These are phyloP conservation scores for Holothuria scabra DNA, from an alignment of 53 echinoderm and acorn worm species.

Conservation along the genomic window DNA sequence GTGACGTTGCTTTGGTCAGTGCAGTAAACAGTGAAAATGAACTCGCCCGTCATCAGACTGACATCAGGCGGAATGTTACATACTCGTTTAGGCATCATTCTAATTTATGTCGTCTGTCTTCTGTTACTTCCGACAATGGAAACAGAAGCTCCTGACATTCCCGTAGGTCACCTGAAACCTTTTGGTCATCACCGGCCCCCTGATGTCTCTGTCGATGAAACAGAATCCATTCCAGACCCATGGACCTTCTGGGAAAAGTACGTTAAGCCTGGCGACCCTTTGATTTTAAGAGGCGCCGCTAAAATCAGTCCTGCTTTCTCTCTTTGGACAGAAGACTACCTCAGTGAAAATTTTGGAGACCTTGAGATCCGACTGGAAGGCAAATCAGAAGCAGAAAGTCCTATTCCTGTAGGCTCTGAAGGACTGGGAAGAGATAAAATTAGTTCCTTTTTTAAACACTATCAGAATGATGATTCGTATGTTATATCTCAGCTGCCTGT, in stretches of 20 bases:
- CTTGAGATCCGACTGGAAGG: conserved; percentile 68
- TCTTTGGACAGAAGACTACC: conserved; percentile 67
- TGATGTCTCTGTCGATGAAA: conserved; percentile 70
- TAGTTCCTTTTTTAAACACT: conserved; percentile 55
- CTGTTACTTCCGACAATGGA: neutral
- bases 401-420: conserved; percentile 64
- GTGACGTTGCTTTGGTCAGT: too few relatives aligned
- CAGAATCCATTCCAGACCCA: conserved; percentile 61
- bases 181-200: conserved; percentile 71
- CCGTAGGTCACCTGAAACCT: conserved; percentile 64
- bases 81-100: too few relatives aligned
- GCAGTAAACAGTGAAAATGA: too few relatives aligned
- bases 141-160: conserved; percentile 26
- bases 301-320: conserved; percentile 58
- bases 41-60: too few relatives aligned
- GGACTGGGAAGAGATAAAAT: conserved; percentile 73
- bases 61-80: too few relatives aligned
- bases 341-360: conserved; percentile 58
- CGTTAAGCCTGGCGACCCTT: conserved; percentile 51
- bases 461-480: conserved; percentile 58
- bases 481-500: conserved; percentile 65
- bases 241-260: conserved; percentile 76
- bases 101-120: too few relatives aligned
- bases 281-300: conserved; percentile 63
- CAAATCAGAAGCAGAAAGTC: conserved; percentile 52